A percentile compares a stretch with the other conserved stretches of the same genome.
phyloP scores from a whole-genome alignment of 35 echinoderm and acorn worm species.

The Amphiura filiformis region DNA sequence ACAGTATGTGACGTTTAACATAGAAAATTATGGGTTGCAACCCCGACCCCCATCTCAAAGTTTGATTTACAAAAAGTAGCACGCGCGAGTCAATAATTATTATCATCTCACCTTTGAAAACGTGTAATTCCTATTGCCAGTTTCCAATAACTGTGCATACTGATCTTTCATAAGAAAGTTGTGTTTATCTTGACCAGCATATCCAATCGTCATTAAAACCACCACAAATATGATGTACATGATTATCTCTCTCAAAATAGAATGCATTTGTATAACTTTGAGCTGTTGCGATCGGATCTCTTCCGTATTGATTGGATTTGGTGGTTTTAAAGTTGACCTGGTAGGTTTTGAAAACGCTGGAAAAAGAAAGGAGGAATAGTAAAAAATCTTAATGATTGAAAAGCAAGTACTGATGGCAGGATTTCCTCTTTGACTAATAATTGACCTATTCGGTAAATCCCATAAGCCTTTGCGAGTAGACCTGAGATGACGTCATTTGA shows the following conservation, averaged over 20 bases:
- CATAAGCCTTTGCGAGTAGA: no score
- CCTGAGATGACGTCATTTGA: no score
- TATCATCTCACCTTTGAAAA: slow-evolving; percentile 50
- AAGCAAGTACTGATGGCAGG: no score
- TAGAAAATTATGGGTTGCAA: no score
- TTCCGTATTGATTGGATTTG: slow-evolving; percentile 51
- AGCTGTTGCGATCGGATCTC: slow-evolving; percentile 55
- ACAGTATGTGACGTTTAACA: no score
- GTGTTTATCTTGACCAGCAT: slow-evolving; percentile 62
- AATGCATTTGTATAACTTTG: slow-evolving; percentile 84
- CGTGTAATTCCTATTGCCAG: slow-evolving; percentile 35
- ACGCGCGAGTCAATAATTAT: no score
- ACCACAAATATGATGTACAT: slow-evolving; percentile 81
- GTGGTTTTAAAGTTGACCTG: slow-evolving; percentile 21
- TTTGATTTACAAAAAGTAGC: no score
- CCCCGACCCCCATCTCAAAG: no score
- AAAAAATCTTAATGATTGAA: no score
- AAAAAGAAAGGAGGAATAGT: no score
- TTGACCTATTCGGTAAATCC: no score
- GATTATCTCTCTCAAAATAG: slow-evolving; percentile 82
- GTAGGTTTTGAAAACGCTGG: background rate
- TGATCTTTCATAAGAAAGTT: slow-evolving; percentile 64
- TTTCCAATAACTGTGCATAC: slow-evolving; percentile 37
- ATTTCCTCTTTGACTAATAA: no score
- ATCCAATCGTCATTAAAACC: slow-evolving; percentile 72